These are phyloP conservation scores for Lepus oiostolus DNA, from an alignment of 2,797 vertebrate species.

Conservation along the genomic window DNA sequence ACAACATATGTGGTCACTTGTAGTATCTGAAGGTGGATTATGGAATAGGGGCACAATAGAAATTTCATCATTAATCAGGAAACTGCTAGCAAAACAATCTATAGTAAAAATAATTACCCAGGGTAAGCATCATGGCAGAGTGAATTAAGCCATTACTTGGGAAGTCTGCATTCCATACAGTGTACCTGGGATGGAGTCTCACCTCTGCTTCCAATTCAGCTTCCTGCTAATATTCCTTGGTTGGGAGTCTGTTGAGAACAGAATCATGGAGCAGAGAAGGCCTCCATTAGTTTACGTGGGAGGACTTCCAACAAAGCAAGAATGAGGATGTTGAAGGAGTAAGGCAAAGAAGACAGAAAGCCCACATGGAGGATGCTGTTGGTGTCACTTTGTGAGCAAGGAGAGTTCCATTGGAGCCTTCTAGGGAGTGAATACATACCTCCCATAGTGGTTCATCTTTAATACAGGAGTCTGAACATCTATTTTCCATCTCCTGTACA, in stretches of 20 bases:
- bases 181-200: too few species aligned
- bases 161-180: too few species aligned
- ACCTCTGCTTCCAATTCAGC: too few species aligned
- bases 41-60: neutral
- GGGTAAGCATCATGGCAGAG: too few species aligned
- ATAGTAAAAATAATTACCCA: neutral
- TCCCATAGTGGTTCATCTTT: neutral
- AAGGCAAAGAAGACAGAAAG: neutral
- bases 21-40: neutral
- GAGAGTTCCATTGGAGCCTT: fast-evolving
- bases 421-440: too few species aligned
- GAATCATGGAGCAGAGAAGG: neutral
- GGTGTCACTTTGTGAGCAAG: too few species aligned
- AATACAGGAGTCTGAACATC: neutral
- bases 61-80: neutral
- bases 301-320: neutral
- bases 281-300: neutral
- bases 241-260: neutral
- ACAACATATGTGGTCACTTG: neutral
- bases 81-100: neutral
- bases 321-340: fast-evolving
- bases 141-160: too few species aligned
- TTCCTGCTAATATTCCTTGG: neutral
- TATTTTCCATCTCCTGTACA: neutral
- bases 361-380: fast-evolving